Conservation (phyloP, 1,140 invertebrate genomes). For the Bombus polaris region DNA sequence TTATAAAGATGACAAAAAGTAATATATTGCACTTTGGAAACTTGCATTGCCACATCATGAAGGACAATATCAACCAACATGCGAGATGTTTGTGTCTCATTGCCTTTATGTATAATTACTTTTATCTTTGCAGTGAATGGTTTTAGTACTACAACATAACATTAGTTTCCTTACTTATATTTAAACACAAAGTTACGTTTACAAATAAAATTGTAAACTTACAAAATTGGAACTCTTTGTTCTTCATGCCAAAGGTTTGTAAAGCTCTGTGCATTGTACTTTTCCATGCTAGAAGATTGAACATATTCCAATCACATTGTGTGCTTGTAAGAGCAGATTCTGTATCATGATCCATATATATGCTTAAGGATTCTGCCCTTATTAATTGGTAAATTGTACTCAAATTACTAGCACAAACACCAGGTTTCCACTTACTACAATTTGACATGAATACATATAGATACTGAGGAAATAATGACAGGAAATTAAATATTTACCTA, state of each 20-base stretch:
- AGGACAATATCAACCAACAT: conserved; percentile 89
- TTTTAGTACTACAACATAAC: conserved; percentile 84
- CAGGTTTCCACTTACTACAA: conserved; percentile 91
- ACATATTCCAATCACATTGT: conserved; percentile 83
- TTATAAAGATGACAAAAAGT: conserved; percentile 87
- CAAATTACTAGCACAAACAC: conserved; percentile 85
- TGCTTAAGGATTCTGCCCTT: conserved; percentile 89
- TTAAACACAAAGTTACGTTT: neutral
- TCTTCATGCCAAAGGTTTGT: conserved; percentile 90
- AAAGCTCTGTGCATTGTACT: conserved; percentile 88
- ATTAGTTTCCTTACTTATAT: neutral
- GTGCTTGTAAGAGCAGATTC: conserved; percentile 81
- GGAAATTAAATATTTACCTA: conserved; percentile 82
- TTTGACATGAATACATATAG: neutral
- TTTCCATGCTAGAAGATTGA: conserved; percentile 86
- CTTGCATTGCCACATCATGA: conserved; percentile 89
- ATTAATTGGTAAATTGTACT: conserved; percentile 90
- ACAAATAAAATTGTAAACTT: conserved; percentile 75
- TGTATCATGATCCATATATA: conserved; percentile 89
- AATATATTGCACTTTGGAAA: conserved; percentile 89
- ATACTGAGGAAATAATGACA: neutral
- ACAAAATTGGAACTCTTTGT: conserved; percentile 90
- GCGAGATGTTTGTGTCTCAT: conserved; percentile 87
- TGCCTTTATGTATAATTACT: conserved; percentile 89
- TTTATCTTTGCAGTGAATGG: conserved; percentile 91